These are phyloP conservation scores for Limnephilus marmoratus DNA, from an alignment of 2,888 invertebrate genomes.

Conservation along the genomic window DNA sequence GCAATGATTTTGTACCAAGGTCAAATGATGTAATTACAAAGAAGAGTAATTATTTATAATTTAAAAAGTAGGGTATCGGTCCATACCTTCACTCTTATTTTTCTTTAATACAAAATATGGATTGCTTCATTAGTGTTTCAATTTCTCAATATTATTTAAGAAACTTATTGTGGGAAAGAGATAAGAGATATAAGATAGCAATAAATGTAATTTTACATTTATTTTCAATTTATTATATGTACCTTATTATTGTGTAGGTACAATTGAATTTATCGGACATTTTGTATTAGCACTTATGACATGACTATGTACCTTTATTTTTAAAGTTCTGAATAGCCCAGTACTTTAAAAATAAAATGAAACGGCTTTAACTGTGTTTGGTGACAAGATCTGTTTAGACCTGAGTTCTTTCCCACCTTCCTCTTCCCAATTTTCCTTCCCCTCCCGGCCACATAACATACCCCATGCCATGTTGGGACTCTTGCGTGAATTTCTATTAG, in stretches of 20 bases:
- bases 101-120: neutral
- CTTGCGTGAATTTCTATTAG: no score
- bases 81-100: neutral
- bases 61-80: neutral
- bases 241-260: neutral
- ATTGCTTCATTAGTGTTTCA: neutral
- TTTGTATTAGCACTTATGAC: neutral
- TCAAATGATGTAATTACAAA: neutral
- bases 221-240: neutral
- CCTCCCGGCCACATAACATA: no score
- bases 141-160: neutral
- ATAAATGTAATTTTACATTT: neutral
- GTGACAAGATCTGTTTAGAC: no score
- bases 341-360: no score
- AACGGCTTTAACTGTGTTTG: no score
- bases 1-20: neutral
- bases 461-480: no score
- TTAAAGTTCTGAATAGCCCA: neutral
- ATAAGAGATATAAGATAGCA: neutral
- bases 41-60: neutral
- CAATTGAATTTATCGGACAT: neutral
- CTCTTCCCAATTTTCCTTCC: no score
- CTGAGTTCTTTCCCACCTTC: no score
- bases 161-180: neutral
- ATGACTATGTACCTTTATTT: neutral